Conservation (phyloP, 2,113 vertebrate species). For the Gobiocypris rarus region DNA sequence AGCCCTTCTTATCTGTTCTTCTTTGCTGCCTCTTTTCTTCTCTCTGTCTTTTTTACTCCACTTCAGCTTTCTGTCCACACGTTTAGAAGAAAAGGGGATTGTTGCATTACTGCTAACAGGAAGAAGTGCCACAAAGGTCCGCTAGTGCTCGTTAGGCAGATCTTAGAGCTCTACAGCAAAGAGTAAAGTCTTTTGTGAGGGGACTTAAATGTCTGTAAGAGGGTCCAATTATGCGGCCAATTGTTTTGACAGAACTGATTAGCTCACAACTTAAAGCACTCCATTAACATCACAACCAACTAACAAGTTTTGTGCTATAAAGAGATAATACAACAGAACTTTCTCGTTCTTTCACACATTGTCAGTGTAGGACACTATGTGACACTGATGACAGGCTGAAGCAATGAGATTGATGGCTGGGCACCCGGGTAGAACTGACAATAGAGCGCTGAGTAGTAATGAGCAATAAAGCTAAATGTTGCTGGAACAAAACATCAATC, state of each 20-base stretch:
- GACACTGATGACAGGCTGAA: conserved; percentile 33
- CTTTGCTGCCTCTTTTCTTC: conserved; percentile 26
- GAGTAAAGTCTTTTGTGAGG: conserved; percentile 42
- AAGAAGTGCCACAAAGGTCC: conserved; percentile 45
- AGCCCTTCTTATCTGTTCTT: conserved; percentile 34
- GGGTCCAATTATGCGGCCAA: conserved; percentile 41
- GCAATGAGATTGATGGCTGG: conserved; percentile 24
- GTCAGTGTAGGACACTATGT: conserved; percentile 19
- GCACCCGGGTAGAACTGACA: conserved; percentile 37
- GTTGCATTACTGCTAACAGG: conserved; percentile 55
- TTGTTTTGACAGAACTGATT: conserved; percentile 47
- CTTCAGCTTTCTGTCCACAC: conserved; percentile 53
- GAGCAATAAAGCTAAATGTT: neutral
- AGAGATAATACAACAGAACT: conserved; percentile 23
- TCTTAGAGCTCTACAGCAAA: conserved; percentile 44
- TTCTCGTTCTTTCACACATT: neutral
- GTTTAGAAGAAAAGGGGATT: conserved; percentile 55
- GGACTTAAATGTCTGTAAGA: conserved; percentile 38
- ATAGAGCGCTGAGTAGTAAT: conserved; percentile 25
- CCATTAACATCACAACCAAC: conserved; percentile 48
- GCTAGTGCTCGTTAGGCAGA: conserved; percentile 37
- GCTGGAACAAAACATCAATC: conserved; percentile 18
- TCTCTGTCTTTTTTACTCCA: conserved; percentile 32
- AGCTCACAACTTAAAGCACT: conserved; percentile 41
- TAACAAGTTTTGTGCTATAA: conserved; percentile 22